Percentiles rank a stretch among this genome's conserved stretches.
phyloP scores from a whole-genome alignment of 2,888 invertebrate genomes.

The Plagodis dolabraria region DNA sequence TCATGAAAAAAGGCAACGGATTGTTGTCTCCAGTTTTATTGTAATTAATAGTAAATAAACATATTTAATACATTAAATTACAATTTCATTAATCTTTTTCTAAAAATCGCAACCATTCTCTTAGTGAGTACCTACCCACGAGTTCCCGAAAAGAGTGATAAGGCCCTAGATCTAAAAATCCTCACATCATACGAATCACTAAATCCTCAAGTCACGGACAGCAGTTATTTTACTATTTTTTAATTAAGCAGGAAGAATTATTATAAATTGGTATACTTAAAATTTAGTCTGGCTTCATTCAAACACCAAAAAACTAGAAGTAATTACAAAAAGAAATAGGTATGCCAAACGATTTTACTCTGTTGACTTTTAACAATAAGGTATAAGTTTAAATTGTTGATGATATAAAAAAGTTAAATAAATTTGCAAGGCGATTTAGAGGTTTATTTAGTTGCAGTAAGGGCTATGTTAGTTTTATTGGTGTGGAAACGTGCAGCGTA shows the following conservation, averaged over 20 bases:
- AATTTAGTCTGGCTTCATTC: constrained; percentile 9
- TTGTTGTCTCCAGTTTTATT: no score
- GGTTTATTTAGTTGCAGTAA: not conserved
- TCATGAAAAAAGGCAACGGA: no score
- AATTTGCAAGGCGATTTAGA: not conserved
- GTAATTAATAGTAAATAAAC: no score
- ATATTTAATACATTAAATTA: no score
- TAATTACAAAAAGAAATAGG: constrained; percentile 14
- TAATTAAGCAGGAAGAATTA: constrained; percentile 8
- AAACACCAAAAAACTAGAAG: constrained; percentile 15
- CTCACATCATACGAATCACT: no score
- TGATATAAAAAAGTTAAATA: not conserved
- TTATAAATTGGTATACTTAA: constrained; percentile 1
- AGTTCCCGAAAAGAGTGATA: no score
- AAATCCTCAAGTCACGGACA: no score
- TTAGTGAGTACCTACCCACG: no score
- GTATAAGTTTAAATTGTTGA: constrained; percentile 1
- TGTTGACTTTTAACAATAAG: constrained; percentile 3
- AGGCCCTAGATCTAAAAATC: no score
- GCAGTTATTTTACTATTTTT: not conserved
- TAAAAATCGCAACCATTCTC: no score
- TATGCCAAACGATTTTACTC: constrained; percentile 1
- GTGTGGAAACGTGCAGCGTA: constrained; percentile 21
- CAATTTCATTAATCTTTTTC: no score
- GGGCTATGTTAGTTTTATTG: constrained; percentile 3